These are phyloP conservation scores for Loris lydekkerianus DNA, from an alignment of 2,797 vertebrate species.

Conservation along the genomic window DNA sequence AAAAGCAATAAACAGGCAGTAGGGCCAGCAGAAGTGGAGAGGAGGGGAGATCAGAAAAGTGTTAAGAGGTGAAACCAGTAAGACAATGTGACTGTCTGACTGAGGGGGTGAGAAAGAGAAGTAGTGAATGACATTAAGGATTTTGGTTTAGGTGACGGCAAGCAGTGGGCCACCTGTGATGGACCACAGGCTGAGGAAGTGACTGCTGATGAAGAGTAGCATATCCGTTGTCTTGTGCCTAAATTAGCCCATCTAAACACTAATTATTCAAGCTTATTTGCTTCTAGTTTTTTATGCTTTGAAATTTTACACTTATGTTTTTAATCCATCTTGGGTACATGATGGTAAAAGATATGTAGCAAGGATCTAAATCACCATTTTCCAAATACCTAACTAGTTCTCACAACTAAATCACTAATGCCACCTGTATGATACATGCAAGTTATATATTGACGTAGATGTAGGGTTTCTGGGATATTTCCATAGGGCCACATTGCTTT, in stretches of 20 bases:
- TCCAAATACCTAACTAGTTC: background rate
- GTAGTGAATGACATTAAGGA: background rate
- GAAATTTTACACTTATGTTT: background rate
- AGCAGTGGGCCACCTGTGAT: background rate
- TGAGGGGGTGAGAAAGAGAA: background rate
- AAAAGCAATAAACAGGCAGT: background rate
- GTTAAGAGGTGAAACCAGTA: background rate
- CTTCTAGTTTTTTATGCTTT: conserved; percentile 5
- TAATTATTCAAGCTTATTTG: background rate
- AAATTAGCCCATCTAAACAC: background rate
- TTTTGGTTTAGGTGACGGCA: background rate
- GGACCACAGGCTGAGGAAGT: background rate
- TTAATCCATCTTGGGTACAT: background rate
- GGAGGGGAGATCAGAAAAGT: background rate
- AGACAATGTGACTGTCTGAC: background rate
- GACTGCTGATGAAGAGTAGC: background rate
- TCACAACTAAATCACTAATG: background rate
- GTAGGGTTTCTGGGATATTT: conserved; percentile 7
- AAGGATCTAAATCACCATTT: background rate
- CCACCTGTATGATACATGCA: background rate
- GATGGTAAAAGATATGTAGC: background rate
- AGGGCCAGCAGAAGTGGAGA: background rate
- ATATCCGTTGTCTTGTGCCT: background rate
- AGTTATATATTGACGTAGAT: background rate
- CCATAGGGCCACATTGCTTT: background rate